Evolutionary conservation across 2,888 invertebrate species (phyloP).

Genomic region (Gymnocheta viridis): DNA sequence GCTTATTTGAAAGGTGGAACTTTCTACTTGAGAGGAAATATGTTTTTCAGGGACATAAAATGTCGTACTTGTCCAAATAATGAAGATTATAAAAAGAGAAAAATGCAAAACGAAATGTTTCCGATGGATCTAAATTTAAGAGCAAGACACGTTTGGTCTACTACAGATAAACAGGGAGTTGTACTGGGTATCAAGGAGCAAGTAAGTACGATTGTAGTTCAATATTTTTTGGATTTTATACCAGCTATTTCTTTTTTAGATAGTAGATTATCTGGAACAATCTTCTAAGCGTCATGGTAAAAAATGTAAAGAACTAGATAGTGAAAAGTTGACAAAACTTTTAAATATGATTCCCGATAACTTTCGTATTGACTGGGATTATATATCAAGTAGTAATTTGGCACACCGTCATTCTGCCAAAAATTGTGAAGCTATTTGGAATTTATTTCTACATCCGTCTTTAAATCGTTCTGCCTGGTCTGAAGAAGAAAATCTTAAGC

Average conservation of each 20-base stretch:
- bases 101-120: constrained; percentile 78
- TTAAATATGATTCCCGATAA: constrained; percentile 65
- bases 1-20: constrained; percentile 81
- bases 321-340: constrained; percentile 64
- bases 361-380: constrained; percentile 80
- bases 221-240: not conserved
- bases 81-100: constrained; percentile 84
- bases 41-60: constrained; percentile 86
- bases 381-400: constrained; percentile 77
- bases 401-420: constrained; percentile 84
- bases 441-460: constrained; percentile 86
- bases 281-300: not conserved
- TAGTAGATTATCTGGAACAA: constrained; percentile 71
- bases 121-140: constrained; percentile 82
- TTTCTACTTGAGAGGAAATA: constrained; percentile 82
- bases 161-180: constrained; percentile 84
- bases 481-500: constrained; percentile 82
- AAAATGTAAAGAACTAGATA: constrained; percentile 39
- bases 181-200: constrained; percentile 83
- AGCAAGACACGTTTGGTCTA: constrained; percentile 84
- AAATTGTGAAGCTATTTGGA: constrained; percentile 89
- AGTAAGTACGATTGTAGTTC: constrained; percentile 69
- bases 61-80: constrained; percentile 84
- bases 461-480: constrained; percentile 85
- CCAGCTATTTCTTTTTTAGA: constrained; percentile 44